Evolutionary conservation across 1,140 invertebrate species (phyloP).

Genomic region (Papilio helenus): DNA sequence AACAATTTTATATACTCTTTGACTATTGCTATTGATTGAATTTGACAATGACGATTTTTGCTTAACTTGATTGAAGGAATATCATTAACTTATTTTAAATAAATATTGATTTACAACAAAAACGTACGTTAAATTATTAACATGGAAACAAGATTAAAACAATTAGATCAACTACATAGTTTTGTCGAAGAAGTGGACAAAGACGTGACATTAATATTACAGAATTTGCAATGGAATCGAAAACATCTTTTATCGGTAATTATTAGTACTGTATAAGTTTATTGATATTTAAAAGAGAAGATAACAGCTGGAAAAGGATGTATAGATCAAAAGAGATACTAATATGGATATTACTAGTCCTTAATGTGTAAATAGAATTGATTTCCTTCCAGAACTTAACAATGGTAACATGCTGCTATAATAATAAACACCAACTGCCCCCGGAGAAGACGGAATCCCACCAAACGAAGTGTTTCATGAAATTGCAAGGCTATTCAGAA

Average conservation of each 20-base stretch:
- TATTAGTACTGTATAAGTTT: neutral
- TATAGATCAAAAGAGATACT: too few relatives aligned
- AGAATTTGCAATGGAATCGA: conserved; percentile 71
- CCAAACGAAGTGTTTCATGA: conserved; percentile 59
- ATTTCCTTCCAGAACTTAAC: conserved; percentile 45
- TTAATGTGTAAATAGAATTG: conserved; percentile 19
- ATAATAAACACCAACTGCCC: conserved; percentile 59
- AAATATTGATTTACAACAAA: neutral
- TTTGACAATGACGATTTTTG: neutral
- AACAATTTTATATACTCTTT: too few relatives aligned
- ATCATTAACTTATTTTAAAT: neutral
- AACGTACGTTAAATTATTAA: neutral
- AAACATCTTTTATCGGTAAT: conserved; percentile 58
- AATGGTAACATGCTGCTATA: conserved; percentile 55
- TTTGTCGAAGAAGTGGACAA: conserved; percentile 59
- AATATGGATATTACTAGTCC: neutral
- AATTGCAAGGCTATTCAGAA: conserved; percentile 55
- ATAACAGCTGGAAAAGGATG: neutral
- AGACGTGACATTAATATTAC: conserved; percentile 67
- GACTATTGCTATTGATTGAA: too few relatives aligned
- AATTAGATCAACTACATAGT: conserved; percentile 55
- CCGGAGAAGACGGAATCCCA: conserved; percentile 52
- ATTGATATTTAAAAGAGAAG: conserved; percentile 7
- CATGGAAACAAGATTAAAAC: conserved; percentile 56
- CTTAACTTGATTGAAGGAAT: neutral